Evolutionary conservation across 2,888 invertebrate species (phyloP).

Genomic region (Hipparchia sbordonii): DNA sequence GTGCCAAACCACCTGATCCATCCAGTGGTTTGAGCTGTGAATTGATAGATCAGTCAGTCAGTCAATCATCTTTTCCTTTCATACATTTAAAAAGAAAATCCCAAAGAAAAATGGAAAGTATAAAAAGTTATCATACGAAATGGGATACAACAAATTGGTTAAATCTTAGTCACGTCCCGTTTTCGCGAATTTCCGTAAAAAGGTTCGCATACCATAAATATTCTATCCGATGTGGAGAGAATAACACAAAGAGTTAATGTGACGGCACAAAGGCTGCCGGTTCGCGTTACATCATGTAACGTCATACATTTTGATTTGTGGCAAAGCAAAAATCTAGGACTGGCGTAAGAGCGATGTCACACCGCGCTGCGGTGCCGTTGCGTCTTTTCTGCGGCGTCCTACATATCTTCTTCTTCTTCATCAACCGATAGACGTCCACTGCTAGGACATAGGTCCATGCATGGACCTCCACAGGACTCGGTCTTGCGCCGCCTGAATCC

Average conservation of each 20-base stretch:
- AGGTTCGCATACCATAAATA: conserved; percentile 30
- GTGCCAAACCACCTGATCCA: too few relatives aligned
- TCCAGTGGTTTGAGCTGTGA: too few relatives aligned
- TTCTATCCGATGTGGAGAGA: conserved; percentile 39
- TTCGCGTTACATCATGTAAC: conserved; percentile 53
- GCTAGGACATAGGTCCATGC: too few relatives aligned
- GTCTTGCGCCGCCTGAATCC: too few relatives aligned
- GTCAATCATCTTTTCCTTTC: too few relatives aligned
- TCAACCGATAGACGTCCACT: too few relatives aligned
- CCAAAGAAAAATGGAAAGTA: not conserved
- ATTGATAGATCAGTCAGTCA: too few relatives aligned
- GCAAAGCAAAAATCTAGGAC: conserved; percentile 56
- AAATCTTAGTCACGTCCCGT: conserved; percentile 20
- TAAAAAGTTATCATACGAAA: conserved; percentile 8
- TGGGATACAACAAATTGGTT: conserved; percentile 17
- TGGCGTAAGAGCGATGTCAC: conserved; percentile 41
- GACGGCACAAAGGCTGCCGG: conserved; percentile 57
- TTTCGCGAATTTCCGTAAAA: conserved; percentile 26
- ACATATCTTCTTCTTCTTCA: too few relatives aligned
- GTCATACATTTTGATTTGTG: conserved; percentile 60
- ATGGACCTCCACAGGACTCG: too few relatives aligned
- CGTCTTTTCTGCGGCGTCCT: too few relatives aligned
- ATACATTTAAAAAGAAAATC: too few relatives aligned
- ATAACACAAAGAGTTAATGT: conserved; percentile 54
- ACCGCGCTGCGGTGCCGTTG: too few relatives aligned